Conservation (phyloP, 2,113 vertebrate genomes). For the Syngnathus typhle region DNA sequence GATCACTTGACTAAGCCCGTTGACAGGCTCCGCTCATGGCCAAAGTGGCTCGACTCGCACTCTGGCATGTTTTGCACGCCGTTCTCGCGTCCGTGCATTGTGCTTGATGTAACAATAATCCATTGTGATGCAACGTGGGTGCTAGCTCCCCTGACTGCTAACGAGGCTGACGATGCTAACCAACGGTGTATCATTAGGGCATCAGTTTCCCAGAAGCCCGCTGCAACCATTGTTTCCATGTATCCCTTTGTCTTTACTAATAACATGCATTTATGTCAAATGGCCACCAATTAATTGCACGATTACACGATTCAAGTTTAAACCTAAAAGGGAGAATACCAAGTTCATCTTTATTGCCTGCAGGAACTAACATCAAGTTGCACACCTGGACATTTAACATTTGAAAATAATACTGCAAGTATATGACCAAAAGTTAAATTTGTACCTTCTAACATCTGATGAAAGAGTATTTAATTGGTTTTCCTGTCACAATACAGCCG, state of each 20-base stretch:
- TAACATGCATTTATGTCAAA: not conserved
- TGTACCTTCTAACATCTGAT: not conserved
- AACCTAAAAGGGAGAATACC: not conserved
- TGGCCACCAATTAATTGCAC: not conserved
- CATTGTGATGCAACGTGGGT: conserved; percentile 33
- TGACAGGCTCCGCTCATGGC: conserved; percentile 1
- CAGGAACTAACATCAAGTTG: not conserved
- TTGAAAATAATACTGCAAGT: not conserved
- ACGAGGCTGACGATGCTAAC: conserved; percentile 54
- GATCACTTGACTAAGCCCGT: not conserved
- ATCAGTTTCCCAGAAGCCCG: conserved; percentile 5
- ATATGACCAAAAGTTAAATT: not conserved
- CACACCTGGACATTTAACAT: not conserved
- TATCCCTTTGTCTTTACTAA: not conserved
- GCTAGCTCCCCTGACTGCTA: conserved; percentile 45
- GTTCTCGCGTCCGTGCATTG: not conserved
- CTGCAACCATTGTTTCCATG: conserved; percentile 17
- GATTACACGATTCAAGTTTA: not conserved
- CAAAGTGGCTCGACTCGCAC: not conserved
- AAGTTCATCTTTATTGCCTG: not conserved
- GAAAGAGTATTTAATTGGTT: not conserved
- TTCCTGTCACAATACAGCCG: not conserved
- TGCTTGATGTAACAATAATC: not conserved
- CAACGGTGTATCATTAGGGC: conserved; percentile 34
- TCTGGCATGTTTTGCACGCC: not conserved